Evolutionary conservation across 2,113 vertebrate genomes (phyloP), one percentile per base, ranked within the genome.

Genomic region (Chamaetylas fuelleborni): DNA sequence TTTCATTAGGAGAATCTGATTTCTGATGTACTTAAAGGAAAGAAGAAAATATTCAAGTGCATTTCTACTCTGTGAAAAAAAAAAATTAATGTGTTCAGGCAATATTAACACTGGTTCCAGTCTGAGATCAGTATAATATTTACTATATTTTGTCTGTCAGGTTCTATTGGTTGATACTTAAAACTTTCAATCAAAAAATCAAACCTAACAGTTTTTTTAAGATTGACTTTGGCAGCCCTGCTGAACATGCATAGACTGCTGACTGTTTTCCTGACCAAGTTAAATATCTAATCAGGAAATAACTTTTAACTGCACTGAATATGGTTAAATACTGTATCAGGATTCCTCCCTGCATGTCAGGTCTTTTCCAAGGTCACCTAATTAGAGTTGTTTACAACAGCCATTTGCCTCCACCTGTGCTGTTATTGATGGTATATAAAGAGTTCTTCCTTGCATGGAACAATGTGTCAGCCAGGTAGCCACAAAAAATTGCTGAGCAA

Each of bases 401-500:
- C 38, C 67, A 28, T 92, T 94, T 95, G 65, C 93, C 36, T 95
- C 92, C 95, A 82, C 69, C 33, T 92, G 53, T 66, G 56, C 51
- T 78, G 25, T 83, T 81, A 70, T 36, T 56, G 51, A 77, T 84
- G 71, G 54, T 33, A 56, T 71, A 64, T 40, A 40, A 88, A 67
- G 34, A 80, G 33, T n/a, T 90, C n/a, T 96, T 83, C 40, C 43
- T 93, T 33, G 31, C 54, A 19, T 40, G 31, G 81, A 96, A 50
- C n/a, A 80, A 47, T n/a, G 6, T 20, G 1, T 42, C 66, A 95
- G 71, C 12, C 36, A 54, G 48, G 34, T 11, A 96, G 74, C 28
- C 38, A 53, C 7, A 28, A 40, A 93, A 86, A 67, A 77, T 6
- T 72, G 50, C 84, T 81, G 72, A 89, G 92, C 62, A 73, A 72